Evolutionary conservation across 2,797 vertebrate species (phyloP).

Genomic region (Ptychadena robeensis): DNA sequence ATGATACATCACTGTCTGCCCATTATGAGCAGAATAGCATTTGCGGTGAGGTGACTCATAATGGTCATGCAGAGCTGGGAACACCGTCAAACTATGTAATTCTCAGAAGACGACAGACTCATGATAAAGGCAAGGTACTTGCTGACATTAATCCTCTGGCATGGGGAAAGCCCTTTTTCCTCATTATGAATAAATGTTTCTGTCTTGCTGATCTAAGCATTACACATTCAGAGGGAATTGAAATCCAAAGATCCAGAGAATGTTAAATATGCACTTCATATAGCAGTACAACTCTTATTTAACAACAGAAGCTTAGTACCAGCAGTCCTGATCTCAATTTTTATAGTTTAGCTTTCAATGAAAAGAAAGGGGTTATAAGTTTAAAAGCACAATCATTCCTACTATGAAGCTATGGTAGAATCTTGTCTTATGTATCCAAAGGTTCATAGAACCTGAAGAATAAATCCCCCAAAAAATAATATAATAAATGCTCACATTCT

Average conservation of each 20-base stretch:
- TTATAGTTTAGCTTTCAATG: too few relatives aligned
- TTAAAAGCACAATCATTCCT: too few relatives aligned
- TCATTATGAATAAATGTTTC: constrained; percentile 44
- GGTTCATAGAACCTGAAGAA: too few relatives aligned
- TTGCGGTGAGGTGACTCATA: constrained; percentile 27
- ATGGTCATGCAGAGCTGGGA: constrained; percentile 4
- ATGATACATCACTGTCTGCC: constrained; percentile 14
- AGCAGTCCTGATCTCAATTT: too few relatives aligned
- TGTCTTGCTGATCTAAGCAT: constrained; percentile 1
- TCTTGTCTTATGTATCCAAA: too few relatives aligned
- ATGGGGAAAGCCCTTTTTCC: constrained; percentile 45
- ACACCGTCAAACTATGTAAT: constrained; percentile 16
- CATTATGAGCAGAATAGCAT: constrained; percentile 6
- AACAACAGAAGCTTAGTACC: too few relatives aligned
- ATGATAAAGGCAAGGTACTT: constrained; percentile 42
- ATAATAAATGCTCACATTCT: too few relatives aligned
- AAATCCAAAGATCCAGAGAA: constrained; percentile 8
- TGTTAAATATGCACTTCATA: neutral
- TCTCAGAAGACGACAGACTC: constrained; percentile 24
- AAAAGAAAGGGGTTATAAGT: too few relatives aligned
- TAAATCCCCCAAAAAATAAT: too few relatives aligned
- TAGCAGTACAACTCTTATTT: too few relatives aligned
- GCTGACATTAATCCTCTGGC: constrained; percentile 37
- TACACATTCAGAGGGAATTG: constrained; percentile 22
- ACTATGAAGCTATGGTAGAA: too few relatives aligned